phyloP scores from a whole-genome alignment of 1,140 invertebrate genomes.

The Heliconius melpomene region DNA sequence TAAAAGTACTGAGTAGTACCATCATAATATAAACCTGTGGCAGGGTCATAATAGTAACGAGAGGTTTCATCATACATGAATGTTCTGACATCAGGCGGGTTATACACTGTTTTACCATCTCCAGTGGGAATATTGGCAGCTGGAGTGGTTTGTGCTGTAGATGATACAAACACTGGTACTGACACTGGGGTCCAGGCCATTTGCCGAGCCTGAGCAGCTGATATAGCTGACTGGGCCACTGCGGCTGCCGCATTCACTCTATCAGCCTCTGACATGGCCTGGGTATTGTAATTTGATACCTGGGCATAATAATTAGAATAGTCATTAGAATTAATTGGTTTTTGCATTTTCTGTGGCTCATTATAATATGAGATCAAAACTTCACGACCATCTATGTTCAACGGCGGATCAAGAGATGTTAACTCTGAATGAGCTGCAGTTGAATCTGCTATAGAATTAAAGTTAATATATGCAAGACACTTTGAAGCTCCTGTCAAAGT shows the following conservation, averaged over 20 bases:
- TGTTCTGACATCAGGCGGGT: conserved; percentile 91
- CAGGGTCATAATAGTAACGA: conserved; percentile 97
- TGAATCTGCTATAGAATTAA: conserved; percentile 73
- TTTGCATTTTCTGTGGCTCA: conserved; percentile 63
- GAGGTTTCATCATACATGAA: conserved; percentile 97
- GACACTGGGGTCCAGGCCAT: conserved; percentile 70
- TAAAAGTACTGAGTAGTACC: conserved; percentile 96
- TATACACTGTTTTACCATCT: conserved; percentile 70
- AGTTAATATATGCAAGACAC: conserved; percentile 74
- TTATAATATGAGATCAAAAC: conserved; percentile 72
- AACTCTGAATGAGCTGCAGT: conserved; percentile 68
- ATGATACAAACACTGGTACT: conserved; percentile 78
- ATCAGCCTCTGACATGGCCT: conserved; percentile 52
- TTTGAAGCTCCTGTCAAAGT: conserved; percentile 73
- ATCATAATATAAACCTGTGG: conserved; percentile 97
- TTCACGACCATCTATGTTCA: conserved; percentile 69
- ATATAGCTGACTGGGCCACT: conserved; percentile 93
- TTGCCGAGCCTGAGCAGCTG: conserved; percentile 85
- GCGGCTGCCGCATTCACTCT: conserved; percentile 91
- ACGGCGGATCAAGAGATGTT: conserved; percentile 54
- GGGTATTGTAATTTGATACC: conserved; percentile 55
- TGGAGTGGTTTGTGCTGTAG: conserved; percentile 74
- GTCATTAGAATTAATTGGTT: conserved; percentile 76
- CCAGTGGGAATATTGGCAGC: conserved; percentile 77
- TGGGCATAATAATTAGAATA: conserved; percentile 91